phyloP scores from a whole-genome alignment of 2,888 invertebrate species.

The Erebia aethiops region DNA sequence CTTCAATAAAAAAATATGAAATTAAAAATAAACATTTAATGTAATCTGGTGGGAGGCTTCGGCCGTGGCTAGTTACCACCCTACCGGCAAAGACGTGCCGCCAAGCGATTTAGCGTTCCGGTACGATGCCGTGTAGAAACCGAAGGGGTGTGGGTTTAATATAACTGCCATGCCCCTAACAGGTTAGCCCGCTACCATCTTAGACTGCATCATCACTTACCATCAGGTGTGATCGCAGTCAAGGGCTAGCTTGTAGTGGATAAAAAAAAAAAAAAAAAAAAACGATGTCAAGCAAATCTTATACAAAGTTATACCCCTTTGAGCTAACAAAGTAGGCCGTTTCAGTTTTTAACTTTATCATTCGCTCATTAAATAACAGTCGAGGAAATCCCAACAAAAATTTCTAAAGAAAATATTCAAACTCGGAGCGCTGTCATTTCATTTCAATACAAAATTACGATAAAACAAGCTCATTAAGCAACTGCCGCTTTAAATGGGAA shows the following conservation, averaged over 20 bases:
- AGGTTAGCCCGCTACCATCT: too few species aligned
- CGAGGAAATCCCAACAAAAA: conserved; percentile 11
- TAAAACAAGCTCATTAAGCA: conserved; percentile 27
- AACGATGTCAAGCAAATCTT: background rate
- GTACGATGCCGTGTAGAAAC: too few species aligned
- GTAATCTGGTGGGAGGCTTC: too few species aligned
- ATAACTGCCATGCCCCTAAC: too few species aligned
- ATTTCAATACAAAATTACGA: conserved; percentile 28
- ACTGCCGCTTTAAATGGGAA: conserved; percentile 17
- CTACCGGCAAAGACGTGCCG: too few species aligned
- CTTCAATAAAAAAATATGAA: background rate
- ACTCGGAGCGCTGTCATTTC: conserved; percentile 15
- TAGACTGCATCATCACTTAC: too few species aligned
- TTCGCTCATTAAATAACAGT: conserved; percentile 8
- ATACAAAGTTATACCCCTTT: background rate
- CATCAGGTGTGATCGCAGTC: too few species aligned
- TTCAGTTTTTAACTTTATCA: conserved; percentile 6
- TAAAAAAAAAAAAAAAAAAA: too few species aligned
- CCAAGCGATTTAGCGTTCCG: too few species aligned
- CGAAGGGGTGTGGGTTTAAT: too few species aligned
- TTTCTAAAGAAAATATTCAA: conserved; percentile 24
- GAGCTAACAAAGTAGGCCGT: conserved; percentile 9
- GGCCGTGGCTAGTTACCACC: too few species aligned
- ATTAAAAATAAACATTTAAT: background rate
- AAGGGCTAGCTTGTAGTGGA: too few species aligned